Percentiles rank a stretch among this genome's conserved stretches.
These are phyloP conservation scores for Cassiopea andromeda DNA, from an alignment of 30 jellyfish, hydroid and myxozoan genomes.

Conservation along the genomic window DNA sequence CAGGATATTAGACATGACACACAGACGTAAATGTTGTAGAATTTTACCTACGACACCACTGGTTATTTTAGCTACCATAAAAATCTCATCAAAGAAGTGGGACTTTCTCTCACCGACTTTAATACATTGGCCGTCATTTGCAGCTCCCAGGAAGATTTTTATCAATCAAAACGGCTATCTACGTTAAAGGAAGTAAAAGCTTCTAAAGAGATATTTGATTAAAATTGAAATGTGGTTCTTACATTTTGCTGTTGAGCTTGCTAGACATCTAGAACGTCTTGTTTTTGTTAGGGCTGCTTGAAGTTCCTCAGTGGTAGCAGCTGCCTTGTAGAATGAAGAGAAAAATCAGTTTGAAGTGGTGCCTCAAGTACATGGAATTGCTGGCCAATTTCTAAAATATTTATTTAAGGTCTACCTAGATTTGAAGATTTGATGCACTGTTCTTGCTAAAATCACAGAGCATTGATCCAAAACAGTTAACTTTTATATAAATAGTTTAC, in stretches of 20 bases:
- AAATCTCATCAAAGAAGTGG: neutral
- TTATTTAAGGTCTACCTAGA: no score
- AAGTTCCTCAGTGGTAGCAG: no score
- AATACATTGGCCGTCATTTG: neutral
- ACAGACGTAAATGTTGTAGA: neutral
- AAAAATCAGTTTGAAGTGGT: no score
- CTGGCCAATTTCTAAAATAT: no score
- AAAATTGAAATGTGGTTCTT: neutral
- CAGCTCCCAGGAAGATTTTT: conserved; percentile 9
- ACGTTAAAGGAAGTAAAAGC: no score
- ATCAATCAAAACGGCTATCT: no score
- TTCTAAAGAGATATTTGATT: conserved; percentile 3
- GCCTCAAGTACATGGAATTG: no score
- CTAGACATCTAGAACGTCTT: neutral
- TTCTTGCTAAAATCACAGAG: neutral
- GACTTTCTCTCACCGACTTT: neutral
- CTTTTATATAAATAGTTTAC: no score
- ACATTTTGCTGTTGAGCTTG: neutral
- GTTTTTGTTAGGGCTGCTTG: neutral
- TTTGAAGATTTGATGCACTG: neutral
- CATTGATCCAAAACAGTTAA: no score
- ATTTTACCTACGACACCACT: neutral
- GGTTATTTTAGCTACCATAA: neutral
- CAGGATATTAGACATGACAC: conserved; percentile 16
- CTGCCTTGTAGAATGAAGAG: no score